Base-by-base conservation (phyloP, 2,113 vertebrate genomes). In the Chlamydotis undulata region DNA sequence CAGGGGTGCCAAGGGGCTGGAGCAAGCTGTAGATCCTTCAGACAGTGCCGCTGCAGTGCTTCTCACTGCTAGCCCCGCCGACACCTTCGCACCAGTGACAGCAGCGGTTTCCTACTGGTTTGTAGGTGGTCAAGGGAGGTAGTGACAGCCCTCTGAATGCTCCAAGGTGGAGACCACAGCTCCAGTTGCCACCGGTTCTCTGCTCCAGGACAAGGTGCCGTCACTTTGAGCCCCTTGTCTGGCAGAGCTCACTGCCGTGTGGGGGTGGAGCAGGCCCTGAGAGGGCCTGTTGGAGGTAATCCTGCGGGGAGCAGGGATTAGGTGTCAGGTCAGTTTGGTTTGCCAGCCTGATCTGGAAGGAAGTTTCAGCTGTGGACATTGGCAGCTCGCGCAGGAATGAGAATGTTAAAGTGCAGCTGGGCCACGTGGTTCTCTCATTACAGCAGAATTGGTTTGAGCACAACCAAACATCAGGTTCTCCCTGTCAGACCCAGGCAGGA, bases 341-440 rank as follows among this genome's bases (percentile, higher is more conserved):
- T 49, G 24, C 39, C 33, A 22, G 73, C 59, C 52, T 82, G 69
- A 93, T 89, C 89, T 94, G 61, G 73, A 71, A 56, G 73, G 61
- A 87, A 33, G 43, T 89, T 96, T 94, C 22, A n/a, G 69, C 86
- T 6, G 4, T 10, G 9, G 50, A 18, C 1, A 0, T 57, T 80
- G 89, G 83, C 93, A 94, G 70, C 77, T 69, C 75, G 35, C 4
- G 2, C 61, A 33, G 81, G 61, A 91, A 39, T 49, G 37, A 70
- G 81, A 90, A 81, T 81, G 83, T 80, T 95, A 83, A 94, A 95
- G 94, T 93, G 92, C 79, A 92, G 53, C 75, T 90, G 83, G 47
- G 80, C 64, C 19, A 10, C 0, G 0, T 81, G 69, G 65, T 73
- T 87, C 74, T 95, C 83, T 87, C 2, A 0, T 95, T 91, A 87